Evolutionary conservation across 1,140 invertebrate genomes (phyloP).

Genomic region (Caligus rogercresseyi): DNA sequence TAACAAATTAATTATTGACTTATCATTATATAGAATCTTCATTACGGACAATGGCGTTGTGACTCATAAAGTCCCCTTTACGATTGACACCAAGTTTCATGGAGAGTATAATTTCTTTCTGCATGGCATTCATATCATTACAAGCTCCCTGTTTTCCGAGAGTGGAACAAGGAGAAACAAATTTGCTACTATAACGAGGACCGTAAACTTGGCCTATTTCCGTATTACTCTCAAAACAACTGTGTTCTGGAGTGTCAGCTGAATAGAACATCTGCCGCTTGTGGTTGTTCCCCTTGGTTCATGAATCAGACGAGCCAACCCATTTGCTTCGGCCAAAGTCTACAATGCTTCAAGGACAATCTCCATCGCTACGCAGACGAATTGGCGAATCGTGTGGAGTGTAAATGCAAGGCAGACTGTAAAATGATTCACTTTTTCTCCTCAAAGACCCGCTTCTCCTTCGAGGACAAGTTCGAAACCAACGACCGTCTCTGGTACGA

Average conservation of each 20-base stretch:
- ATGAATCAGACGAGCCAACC: neutral
- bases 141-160: neutral
- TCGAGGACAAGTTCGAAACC: neutral
- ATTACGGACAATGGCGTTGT: conserved; percentile 1
- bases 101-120: conserved; percentile 9
- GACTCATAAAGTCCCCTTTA: neutral
- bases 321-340: neutral
- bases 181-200: conserved; percentile 3
- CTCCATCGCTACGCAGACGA: neutral
- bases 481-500: neutral
- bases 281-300: conserved; percentile 3
- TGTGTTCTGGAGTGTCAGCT: neutral
- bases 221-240: neutral
- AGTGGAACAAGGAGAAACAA: conserved; percentile 2
- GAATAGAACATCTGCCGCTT: neutral
- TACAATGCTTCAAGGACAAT: neutral
- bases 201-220: neutral
- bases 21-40: neutral
- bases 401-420: neutral
- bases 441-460: neutral
- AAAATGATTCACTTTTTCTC: neutral
- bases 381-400: neutral
- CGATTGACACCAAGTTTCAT: neutral
- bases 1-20: neutral
- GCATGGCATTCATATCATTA: neutral